Evolutionary conservation across 92 coral and sea anemone genomes (phyloP), one percentile per base, ranked within the genome.

Genomic region (Parazoanthus darwini): DNA sequence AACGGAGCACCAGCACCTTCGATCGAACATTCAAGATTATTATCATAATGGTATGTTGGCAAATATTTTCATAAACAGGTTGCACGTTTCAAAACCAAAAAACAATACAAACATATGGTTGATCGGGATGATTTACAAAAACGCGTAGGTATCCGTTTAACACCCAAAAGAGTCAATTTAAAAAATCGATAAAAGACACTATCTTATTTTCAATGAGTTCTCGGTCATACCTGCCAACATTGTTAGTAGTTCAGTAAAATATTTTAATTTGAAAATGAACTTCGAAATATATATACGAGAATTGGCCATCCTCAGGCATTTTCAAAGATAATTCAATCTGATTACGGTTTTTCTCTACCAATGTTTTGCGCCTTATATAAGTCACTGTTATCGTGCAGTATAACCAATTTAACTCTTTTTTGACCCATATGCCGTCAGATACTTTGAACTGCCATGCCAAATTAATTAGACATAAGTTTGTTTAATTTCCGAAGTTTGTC

Each of bases 181-280:
- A 39, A 75, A 75, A 8, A 75, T 10, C 35, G 39, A 39, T 10
- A 16, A 74, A 74, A 39, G 23, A 16, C 36, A 37, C 8, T 8
- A 13, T 16, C 15, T 35, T 20, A 74, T 44, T 75, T 6, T 37
- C 54, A 75, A 75, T 23, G 68, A 18, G 14, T 76, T 76, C 33
- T 76, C 35, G 78, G 51, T 76, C 46, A 39, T 29, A n/a, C 10
- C 14, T 76, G 80, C 80, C 80, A 76, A 54, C 54, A 76, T 76
- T 76, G 80, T 39, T 39, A 63, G 25, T 63, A 18, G 42, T 39
- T 39, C 42, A 39, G 1, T 63, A 18, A 18, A 58, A 23, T 3
- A 29, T 29, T 29, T 29, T 29, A 29, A 29, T 29, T 29, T 16
- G 16, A 14, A 54, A 11, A 54, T 54, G 8, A 63, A 63, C 26